Evolutionary conservation across 2,888 invertebrate species (phyloP), one percentile per base, ranked within the genome.

Genomic region (Melanophora roralis): DNA sequence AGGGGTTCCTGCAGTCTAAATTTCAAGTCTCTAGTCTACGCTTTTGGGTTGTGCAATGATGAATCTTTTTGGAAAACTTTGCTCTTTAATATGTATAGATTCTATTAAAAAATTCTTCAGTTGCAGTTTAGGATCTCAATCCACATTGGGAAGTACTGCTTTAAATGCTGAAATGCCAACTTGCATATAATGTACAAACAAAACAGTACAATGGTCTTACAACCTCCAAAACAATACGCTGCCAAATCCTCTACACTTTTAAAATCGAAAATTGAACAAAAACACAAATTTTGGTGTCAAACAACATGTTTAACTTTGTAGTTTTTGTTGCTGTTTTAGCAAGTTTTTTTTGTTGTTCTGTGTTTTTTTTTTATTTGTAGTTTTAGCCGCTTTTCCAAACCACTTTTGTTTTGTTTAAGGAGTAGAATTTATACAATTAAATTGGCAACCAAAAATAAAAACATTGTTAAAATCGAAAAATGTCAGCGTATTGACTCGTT

Each of bases 241-340:
- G n/a, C n/a, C 12, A 16, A 36, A 59, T 43, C 12, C 45, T 11
- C 14, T 51, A 32, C 19, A 45, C 16, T 45, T 9, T 19, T 2
- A 74, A 65, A 84, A 83, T 53, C 83, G 81, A 82, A 85, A 83
- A 81, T 34, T 21, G n/a, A 19, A 55, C 62, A 57, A 47, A 62
- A 84, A 85, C 85, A 87, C 86, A 86, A 87, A 86, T 86, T 86
- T 84, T 84, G 85, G 87, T 87, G 86, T 87, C 84, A 85, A 86
- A 87, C 86, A 87, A 83, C 86, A 85, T 87, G 86, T 87, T 87
- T 76, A 72, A 69, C 57, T 64, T 74, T 69, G 68, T 72, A 75
- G 64, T 53, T 62, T 60, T 74, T 75, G 68, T 55, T 43, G 49
- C 65, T 62, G 62, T 34, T 51, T 53, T n/a, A n/a, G n/a, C n/a